Evolutionary conservation across 1,140 invertebrate species (phyloP).

Genomic region (Trachymyrmex septentrionalis): DNA sequence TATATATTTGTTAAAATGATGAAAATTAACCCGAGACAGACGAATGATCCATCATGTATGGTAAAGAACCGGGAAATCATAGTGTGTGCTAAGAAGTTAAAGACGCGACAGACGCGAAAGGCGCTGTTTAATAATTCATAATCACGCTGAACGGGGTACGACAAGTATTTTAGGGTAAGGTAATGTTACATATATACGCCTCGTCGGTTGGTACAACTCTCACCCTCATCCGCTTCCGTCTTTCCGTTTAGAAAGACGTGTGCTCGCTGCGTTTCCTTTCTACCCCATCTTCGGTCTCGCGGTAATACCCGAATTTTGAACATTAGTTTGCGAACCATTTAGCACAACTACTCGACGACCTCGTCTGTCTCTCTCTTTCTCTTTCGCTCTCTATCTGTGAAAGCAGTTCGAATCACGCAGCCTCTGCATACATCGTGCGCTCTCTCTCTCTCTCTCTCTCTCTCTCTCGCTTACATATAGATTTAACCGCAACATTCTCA

Average conservation of each 20-base stretch:
- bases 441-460: neutral
- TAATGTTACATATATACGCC: constrained; percentile 3
- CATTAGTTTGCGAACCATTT: constrained; percentile 79
- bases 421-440: constrained; percentile 63
- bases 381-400: constrained; percentile 9
- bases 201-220: constrained; percentile 47
- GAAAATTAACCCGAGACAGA: no score
- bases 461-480: constrained; percentile 47
- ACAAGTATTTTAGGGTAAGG: constrained; percentile 18
- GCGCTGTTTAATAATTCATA: constrained; percentile 54
- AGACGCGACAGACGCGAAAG: constrained; percentile 26
- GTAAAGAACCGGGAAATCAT: no score
- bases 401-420: constrained; percentile 72
- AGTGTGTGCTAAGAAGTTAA: neutral
- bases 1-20: no score
- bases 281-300: constrained; percentile 47
- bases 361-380: neutral
- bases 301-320: constrained; percentile 73
- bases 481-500: constrained; percentile 74
- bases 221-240: constrained; percentile 45
- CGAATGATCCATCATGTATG: no score
- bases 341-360: constrained; percentile 72
- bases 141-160: neutral
- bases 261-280: constrained; percentile 26
- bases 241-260: constrained; percentile 51